These are phyloP conservation scores for Hipparchia semele DNA, from an alignment of 2,888 invertebrate genomes.

Conservation along the genomic window DNA sequence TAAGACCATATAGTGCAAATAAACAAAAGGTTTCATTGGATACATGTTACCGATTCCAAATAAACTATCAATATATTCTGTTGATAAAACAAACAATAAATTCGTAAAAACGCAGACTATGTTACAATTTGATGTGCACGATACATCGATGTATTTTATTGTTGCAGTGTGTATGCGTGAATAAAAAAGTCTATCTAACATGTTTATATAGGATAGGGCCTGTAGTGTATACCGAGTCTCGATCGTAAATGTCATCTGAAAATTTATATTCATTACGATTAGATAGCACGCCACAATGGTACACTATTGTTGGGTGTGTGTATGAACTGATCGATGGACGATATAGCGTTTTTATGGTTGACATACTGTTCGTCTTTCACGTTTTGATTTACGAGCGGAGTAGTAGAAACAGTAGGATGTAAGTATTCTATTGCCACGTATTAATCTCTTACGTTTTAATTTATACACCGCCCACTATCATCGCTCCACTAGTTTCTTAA, in stretches of 20 bases:
- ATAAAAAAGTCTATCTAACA: slow-evolving; percentile 61
- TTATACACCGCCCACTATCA: slow-evolving; percentile 64
- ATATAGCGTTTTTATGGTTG: slow-evolving; percentile 75
- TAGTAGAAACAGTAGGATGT: slow-evolving; percentile 61
- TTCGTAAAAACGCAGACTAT: slow-evolving; percentile 60
- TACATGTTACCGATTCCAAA: slow-evolving; percentile 3
- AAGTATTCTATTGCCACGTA: slow-evolving; percentile 55
- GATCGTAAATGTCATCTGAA: slow-evolving; percentile 82
- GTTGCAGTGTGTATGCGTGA: slow-evolving; percentile 65
- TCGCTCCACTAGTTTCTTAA: slow-evolving; percentile 22
- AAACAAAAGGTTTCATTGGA: background rate
- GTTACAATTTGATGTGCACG: slow-evolving; percentile 66
- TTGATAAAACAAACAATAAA: slow-evolving; percentile 65
- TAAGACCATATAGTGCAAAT: background rate
- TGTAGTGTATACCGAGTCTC: slow-evolving; percentile 62
- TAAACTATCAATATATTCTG: slow-evolving; percentile 3
- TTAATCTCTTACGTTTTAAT: slow-evolving; percentile 70
- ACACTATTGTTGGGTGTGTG: slow-evolving; percentile 70
- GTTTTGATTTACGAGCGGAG: slow-evolving; percentile 57
- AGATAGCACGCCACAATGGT: slow-evolving; percentile 77
- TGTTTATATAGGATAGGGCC: slow-evolving; percentile 69
- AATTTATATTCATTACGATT: slow-evolving; percentile 83
- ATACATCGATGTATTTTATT: slow-evolving; percentile 59
- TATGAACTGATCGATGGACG: slow-evolving; percentile 77
- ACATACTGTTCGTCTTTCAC: slow-evolving; percentile 52